A percentile compares a stretch with the other conserved stretches of the same genome.
Conservation (phyloP, 92 coral and sea anemone genomes). For the Montipora capitata region DNA sequence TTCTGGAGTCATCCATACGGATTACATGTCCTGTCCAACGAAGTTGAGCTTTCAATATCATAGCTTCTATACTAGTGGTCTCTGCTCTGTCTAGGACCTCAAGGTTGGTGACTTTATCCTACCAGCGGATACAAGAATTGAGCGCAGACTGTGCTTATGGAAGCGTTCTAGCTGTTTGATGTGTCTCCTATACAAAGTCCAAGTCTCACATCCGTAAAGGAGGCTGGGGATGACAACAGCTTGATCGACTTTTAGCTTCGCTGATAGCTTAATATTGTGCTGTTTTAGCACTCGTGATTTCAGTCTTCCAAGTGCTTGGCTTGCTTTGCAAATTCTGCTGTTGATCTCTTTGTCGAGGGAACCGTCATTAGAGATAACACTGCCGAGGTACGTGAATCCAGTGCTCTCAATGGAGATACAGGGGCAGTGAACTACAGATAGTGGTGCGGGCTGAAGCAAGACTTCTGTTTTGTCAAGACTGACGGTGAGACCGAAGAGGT, state of each 20-base stretch:
- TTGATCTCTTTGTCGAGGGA: slow-evolving; percentile 33
- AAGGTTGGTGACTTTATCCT: too few relatives aligned
- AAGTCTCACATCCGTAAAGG: neutral
- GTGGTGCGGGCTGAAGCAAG: slow-evolving; percentile 15
- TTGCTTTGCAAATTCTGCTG: slow-evolving; percentile 1
- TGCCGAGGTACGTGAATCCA: slow-evolving; percentile 50
- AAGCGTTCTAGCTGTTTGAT: slow-evolving; percentile 21
- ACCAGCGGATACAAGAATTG: neutral
- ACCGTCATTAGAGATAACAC: slow-evolving; percentile 29
- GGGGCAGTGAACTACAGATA: neutral
- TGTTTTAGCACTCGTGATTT: neutral
- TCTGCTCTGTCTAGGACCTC: too few relatives aligned
- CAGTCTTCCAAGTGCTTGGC: slow-evolving; percentile 41
- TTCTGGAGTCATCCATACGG: too few relatives aligned
- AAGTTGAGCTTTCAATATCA: too few relatives aligned
- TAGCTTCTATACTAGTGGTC: too few relatives aligned
- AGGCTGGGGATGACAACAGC: too few relatives aligned
- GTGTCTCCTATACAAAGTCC: slow-evolving; percentile 51
- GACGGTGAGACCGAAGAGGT: slow-evolving; percentile 33
- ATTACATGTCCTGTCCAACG: too few relatives aligned
- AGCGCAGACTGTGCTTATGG: slow-evolving; percentile 40
- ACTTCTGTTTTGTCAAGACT: slow-evolving; percentile 44
- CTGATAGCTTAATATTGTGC: neutral
- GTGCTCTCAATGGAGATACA: slow-evolving; percentile 15
- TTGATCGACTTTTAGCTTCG: neutral